These are phyloP conservation scores for Lichenostomus cassidix DNA, from an alignment of 2,113 vertebrate genomes.

Conservation along the genomic window DNA sequence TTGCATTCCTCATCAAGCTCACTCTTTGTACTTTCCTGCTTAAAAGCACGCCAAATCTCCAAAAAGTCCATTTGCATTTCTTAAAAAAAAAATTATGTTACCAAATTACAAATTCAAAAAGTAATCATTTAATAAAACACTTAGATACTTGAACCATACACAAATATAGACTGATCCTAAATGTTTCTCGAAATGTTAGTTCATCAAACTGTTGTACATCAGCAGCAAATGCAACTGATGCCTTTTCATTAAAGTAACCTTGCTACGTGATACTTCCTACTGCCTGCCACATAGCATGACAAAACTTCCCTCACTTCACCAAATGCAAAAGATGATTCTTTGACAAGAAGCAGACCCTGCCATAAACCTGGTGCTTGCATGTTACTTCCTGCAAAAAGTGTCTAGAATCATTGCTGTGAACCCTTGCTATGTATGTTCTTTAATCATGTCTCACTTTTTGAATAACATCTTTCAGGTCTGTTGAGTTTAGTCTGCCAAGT, in stretches of 20 bases:
- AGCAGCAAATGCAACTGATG: neutral
- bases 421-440: neutral
- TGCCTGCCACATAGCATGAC: neutral
- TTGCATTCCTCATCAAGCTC: neutral
- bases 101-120: neutral
- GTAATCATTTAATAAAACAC: neutral
- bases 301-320: neutral
- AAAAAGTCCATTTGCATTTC: neutral
- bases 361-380: neutral
- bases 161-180: neutral
- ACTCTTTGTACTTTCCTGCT: neutral
- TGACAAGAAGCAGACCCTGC: neutral
- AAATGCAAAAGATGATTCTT: neutral
- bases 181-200: neutral
- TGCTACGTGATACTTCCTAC: neutral
- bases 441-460: constrained; percentile 80
- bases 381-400: neutral
- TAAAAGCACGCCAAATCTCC: neutral
- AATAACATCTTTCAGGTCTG: constrained; percentile 88
- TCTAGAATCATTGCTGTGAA: neutral
- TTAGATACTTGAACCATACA: neutral
- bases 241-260: neutral
- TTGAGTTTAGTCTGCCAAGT: constrained; percentile 83
- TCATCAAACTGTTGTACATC: neutral
- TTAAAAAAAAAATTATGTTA: neutral